Evolutionary conservation across 1,140 invertebrate genomes (phyloP), one percentile per base, ranked within the genome.

Genomic region (Brachionus manjavacas): DNA sequence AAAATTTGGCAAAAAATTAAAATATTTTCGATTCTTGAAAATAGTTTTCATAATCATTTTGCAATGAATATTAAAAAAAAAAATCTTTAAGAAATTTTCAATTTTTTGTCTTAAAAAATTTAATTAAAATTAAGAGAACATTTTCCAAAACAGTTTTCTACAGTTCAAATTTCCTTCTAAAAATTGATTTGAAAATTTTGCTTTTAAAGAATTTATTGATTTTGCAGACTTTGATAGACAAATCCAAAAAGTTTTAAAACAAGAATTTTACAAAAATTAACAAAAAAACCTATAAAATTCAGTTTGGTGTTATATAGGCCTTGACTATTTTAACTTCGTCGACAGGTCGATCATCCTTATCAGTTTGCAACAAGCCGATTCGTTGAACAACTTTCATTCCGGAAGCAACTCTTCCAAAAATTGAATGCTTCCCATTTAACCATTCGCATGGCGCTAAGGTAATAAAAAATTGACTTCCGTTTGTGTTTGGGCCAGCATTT

Each of bases 381-480:
- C 95, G 91, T 88, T 96, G 95, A 0, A 97, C 93, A 80, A 95
- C 94, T 85, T 92, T 91, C 94, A 98, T 97, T 23, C 96, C 96
- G 85, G 91, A 92, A 87, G 93, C 91, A 9, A 97, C 91, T 86
- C 96, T 91, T 9, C 96, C 97, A 91, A 99, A 99, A 88, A 99
- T 97, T 8, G 96, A 92, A 89, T 99, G 96, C 90, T 98, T 98
- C 43, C 95, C 94, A 92, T 99, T 97, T 7, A 99, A 90, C 96
- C 96, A 98, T 86, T 98, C 96, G 6, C 96, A 97, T 6, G 97
- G 96, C 0, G 94, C 96, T 84, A 99, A 89, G 0, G 96, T 98
- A 25, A 99, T 96, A 87, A 99, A 99, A 91, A 99, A 99, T 88
- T 99, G 97, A 64, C 95, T 97, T 25, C 96, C 96, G 91, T 99